Evolutionary conservation across 2,888 invertebrate genomes (phyloP).

Genomic region (Abrostola tripartita): DNA sequence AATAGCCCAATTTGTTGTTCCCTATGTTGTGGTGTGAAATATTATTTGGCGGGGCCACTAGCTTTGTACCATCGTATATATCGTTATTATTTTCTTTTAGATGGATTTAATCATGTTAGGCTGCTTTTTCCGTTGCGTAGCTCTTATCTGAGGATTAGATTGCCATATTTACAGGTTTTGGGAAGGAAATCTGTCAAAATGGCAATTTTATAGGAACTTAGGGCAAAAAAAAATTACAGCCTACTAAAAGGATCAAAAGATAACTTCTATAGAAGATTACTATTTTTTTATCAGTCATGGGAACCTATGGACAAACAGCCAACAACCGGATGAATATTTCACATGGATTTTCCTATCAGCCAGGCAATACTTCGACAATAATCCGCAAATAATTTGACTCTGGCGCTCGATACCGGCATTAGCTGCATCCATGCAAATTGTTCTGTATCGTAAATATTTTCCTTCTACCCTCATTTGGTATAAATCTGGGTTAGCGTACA

Average conservation of each 20-base stretch:
- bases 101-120: too few relatives aligned
- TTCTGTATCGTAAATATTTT: constrained; percentile 51
- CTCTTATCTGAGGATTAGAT: too few relatives aligned
- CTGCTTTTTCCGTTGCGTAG: too few relatives aligned
- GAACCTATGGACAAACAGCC: background rate
- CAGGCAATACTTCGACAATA: constrained; percentile 39
- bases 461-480: constrained; percentile 34
- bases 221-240: too few relatives aligned
- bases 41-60: background rate
- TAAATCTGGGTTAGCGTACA: constrained; percentile 51
- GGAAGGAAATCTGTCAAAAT: too few relatives aligned
- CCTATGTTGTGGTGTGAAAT: constrained; percentile 8
- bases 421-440: constrained; percentile 51
- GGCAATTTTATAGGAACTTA: too few relatives aligned
- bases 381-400: constrained; percentile 54
- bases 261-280: background rate
- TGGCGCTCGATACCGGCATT: constrained; percentile 42
- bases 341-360: constrained; percentile 26
- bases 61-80: background rate
- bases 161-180: too few relatives aligned
- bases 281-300: background rate
- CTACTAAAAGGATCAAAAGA: background rate
- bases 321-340: constrained; percentile 22
- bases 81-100: background rate
- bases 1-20: constrained; percentile 4